These are phyloP conservation scores for Oreochromis grahami DNA, from an alignment of 2,797 vertebrate genomes.

Conservation along the genomic window DNA sequence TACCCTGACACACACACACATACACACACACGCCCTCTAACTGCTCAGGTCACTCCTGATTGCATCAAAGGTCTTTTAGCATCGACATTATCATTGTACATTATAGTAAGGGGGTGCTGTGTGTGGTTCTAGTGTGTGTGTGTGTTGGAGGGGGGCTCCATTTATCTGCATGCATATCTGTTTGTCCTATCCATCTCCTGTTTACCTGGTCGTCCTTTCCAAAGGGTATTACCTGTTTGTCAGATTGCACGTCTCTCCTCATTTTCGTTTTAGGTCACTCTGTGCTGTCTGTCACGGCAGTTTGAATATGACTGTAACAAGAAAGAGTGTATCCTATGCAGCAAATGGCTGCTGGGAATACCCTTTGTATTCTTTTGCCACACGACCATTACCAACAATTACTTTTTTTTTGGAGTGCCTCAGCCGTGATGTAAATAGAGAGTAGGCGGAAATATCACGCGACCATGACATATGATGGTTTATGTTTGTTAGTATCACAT, in stretches of 20 bases:
- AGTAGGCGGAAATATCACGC: background rate
- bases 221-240: background rate
- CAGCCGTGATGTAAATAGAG: background rate
- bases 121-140: background rate
- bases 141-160: background rate
- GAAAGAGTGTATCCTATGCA: background rate
- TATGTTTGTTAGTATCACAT: background rate
- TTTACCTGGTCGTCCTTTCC: constrained; percentile 12
- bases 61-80: constrained; percentile 16
- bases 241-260: background rate
- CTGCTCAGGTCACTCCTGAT: constrained; percentile 32
- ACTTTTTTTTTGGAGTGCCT: background rate
- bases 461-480: background rate
- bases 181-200: background rate
- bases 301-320: background rate
- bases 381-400: background rate
- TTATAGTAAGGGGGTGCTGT: constrained; percentile 9
- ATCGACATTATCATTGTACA: constrained; percentile 17
- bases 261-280: constrained; percentile 27
- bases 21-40: constrained; percentile 15
- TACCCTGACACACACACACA: background rate
- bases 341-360: background rate
- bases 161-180: constrained; percentile 1
- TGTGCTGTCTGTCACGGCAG: background rate
- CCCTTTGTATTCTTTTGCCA: background rate